These are phyloP conservation scores for Trichechus manatus DNA, from an alignment of 2,113 vertebrate species.

Conservation along the genomic window DNA sequence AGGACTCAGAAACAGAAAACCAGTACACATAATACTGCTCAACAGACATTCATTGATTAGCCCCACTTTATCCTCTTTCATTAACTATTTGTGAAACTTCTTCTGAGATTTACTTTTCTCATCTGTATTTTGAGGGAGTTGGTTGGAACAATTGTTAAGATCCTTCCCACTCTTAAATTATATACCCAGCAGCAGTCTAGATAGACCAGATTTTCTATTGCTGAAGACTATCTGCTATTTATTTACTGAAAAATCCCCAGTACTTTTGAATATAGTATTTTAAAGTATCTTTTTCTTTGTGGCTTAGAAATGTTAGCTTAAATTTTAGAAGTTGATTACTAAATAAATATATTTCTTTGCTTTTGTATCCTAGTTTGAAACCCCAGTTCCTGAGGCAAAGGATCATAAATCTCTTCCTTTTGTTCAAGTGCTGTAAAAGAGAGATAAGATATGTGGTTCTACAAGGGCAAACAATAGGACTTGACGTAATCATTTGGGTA, in stretches of 20 bases:
- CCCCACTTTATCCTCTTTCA: not conserved
- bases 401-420: slow-evolving; percentile 54
- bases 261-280: not conserved
- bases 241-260: not conserved
- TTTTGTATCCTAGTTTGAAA: slow-evolving; percentile 5
- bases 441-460: not conserved
- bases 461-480: not conserved
- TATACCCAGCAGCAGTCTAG: not conserved
- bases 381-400: not conserved
- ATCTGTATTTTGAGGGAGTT: not conserved
- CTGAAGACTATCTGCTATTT: not conserved
- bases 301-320: slow-evolving; percentile 40
- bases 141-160: not conserved
- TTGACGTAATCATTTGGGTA: not conserved
- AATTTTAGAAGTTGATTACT: slow-evolving; percentile 18
- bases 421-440: slow-evolving; percentile 20
- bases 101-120: not conserved
- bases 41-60: too few relatives aligned
- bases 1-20: not conserved
- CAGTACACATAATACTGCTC: not conserved
- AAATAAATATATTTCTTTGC: not conserved
- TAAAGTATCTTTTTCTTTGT: not conserved
- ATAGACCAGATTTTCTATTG: not conserved
- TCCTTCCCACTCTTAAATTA: not conserved
- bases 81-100: not conserved